Evolutionary conservation across 2,113 vertebrate genomes (phyloP).

Genomic region (Odocoileus virginianus): DNA sequence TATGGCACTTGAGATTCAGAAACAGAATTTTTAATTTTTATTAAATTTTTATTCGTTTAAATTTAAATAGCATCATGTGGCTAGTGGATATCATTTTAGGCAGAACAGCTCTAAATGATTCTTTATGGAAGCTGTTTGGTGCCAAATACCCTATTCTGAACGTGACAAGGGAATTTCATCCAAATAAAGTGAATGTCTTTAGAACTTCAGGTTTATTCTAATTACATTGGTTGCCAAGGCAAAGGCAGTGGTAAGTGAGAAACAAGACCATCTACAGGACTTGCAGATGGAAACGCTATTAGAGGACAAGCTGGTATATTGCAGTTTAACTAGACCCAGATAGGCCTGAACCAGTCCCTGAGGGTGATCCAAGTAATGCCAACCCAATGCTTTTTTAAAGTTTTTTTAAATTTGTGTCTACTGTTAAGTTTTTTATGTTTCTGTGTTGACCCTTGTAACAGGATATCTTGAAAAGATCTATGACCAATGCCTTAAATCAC

Average conservation of each 20-base stretch:
- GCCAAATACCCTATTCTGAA: neutral
- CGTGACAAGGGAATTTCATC: neutral
- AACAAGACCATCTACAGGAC: neutral
- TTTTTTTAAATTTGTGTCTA: neutral
- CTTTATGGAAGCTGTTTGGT: neutral
- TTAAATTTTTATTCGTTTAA: neutral
- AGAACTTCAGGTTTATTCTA: neutral
- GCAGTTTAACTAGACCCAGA: neutral
- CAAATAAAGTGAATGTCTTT: neutral
- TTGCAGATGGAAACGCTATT: neutral
- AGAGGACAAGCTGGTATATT: neutral
- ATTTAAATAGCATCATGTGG: neutral
- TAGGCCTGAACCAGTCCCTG: neutral
- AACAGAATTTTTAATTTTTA: conserved; percentile 16
- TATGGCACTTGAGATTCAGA: neutral
- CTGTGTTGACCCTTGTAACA: neutral
- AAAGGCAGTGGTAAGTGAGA: neutral
- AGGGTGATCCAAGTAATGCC: neutral
- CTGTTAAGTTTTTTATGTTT: conserved; percentile 1
- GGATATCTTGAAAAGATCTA: neutral
- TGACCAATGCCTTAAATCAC: neutral
- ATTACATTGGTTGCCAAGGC: neutral
- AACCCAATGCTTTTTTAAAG: neutral
- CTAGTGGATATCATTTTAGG: neutral
- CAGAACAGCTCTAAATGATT: neutral